Evolutionary conservation across 1,140 invertebrate species (phyloP).

Genomic region (Pissodes strobi): DNA sequence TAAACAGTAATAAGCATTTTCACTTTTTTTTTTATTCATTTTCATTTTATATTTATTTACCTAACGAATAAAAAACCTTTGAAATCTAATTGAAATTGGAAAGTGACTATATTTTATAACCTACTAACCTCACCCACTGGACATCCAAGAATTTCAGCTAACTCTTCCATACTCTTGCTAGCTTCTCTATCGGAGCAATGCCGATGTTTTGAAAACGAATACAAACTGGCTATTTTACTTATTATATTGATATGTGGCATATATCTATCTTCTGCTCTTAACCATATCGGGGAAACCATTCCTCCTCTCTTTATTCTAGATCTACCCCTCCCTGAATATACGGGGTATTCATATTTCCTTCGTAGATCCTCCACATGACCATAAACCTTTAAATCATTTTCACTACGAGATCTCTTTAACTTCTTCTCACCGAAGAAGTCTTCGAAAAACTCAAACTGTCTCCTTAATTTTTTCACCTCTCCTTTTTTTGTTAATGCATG

Average conservation of each 20-base stretch:
- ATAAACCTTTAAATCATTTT: conserved; percentile 71
- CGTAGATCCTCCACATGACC: conserved; percentile 64
- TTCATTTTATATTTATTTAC: too few relatives aligned
- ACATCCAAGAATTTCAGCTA: conserved; percentile 54
- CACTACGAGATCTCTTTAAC: conserved; percentile 67
- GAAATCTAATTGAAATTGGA: too few relatives aligned
- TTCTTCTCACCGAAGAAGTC: conserved; percentile 47
- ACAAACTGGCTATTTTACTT: conserved; percentile 75
- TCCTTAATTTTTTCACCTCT: conserved; percentile 72
- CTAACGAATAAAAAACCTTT: too few relatives aligned
- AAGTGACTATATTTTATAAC: too few relatives aligned
- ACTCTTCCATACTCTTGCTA: conserved; percentile 53
- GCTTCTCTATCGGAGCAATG: conserved; percentile 51
- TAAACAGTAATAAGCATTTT: too few relatives aligned
- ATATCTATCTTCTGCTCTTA: conserved; percentile 70
- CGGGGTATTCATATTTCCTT: conserved; percentile 63
- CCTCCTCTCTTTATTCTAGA: conserved; percentile 60
- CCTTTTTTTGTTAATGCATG: conserved; percentile 72
- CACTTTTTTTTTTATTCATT: too few relatives aligned
- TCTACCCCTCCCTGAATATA: conserved; percentile 54
- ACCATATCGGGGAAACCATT: conserved; percentile 62
- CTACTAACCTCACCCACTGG: conserved; percentile 61
- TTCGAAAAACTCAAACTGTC: conserved; percentile 70
- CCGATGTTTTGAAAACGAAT: conserved; percentile 45
- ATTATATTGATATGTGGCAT: conserved; percentile 90